A percentile compares a stretch with the other conserved stretches of the same genome.
These are phyloP conservation scores for Ctenomys sociabilis DNA, from an alignment of 2,113 vertebrate species.

Conservation along the genomic window DNA sequence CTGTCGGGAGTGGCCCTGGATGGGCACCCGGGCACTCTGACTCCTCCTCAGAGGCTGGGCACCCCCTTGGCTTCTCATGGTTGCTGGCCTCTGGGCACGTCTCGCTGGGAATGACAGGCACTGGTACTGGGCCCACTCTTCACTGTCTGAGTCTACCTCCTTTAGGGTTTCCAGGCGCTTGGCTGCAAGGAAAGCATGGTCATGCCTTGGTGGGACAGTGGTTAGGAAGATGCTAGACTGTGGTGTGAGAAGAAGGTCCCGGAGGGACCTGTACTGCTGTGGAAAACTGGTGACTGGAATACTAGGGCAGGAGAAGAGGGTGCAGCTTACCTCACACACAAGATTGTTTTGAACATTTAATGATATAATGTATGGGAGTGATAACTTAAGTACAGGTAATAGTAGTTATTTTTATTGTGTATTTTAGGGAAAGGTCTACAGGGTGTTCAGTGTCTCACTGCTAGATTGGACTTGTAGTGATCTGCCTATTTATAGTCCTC, in stretches of 20 bases:
- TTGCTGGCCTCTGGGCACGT: not conserved
- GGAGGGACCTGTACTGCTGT: not conserved
- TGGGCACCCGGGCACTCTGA: constrained; percentile 84
- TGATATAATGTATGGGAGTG: not conserved
- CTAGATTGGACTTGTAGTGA: too few species aligned
- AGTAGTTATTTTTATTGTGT: not conserved
- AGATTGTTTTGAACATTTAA: constrained; percentile 25
- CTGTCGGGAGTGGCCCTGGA: constrained; percentile 80
- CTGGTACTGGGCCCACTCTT: constrained; percentile 80
- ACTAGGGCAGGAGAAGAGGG: not conserved
- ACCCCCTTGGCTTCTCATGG: not conserved
- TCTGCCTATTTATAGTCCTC: too few species aligned
- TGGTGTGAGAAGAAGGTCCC: too few species aligned
- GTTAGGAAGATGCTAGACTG: not conserved
- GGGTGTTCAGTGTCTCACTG: too few species aligned
- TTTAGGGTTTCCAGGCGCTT: constrained; percentile 85
- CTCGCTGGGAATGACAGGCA: constrained; percentile 75
- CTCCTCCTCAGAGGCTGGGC: constrained; percentile 76
- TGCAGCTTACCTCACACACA: not conserved
- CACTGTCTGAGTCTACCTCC: constrained; percentile 82
- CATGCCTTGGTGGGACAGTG: not conserved
- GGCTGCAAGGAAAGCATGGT: constrained; percentile 81
- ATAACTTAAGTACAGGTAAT: not conserved
- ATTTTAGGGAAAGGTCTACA: too few species aligned
- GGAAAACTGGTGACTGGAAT: not conserved